Evolutionary conservation across 2,888 invertebrate species (phyloP).

Genomic region (Eilema griseolum): DNA sequence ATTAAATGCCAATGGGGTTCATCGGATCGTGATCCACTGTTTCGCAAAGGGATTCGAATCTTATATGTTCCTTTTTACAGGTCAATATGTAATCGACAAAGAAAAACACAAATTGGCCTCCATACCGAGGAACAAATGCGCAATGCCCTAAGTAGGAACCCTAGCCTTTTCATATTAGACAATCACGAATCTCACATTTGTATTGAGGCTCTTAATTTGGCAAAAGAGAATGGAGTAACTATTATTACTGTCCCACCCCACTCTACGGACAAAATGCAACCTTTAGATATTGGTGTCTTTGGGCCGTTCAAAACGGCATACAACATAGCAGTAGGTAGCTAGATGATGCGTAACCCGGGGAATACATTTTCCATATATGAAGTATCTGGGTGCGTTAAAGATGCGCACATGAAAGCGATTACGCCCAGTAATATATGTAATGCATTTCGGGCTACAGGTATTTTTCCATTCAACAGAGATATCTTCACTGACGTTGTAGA

Average conservation of each 20-base stretch:
- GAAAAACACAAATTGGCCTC: no score
- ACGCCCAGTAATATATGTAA: slow-evolving; percentile 60
- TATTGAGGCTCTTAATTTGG: slow-evolving; percentile 60
- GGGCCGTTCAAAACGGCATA: slow-evolving; percentile 53
- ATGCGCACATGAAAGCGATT: slow-evolving; percentile 58
- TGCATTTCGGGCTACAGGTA: slow-evolving; percentile 61
- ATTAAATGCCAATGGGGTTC: slow-evolving; percentile 10
- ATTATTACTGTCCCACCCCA: slow-evolving; percentile 69
- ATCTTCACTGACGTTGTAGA: slow-evolving; percentile 22
- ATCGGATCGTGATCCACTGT: slow-evolving; percentile 19
- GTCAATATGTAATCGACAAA: background rate
- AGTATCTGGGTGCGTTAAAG: slow-evolving; percentile 60
- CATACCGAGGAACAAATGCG: no score
- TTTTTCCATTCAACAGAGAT: slow-evolving; percentile 43
- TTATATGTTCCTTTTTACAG: slow-evolving; percentile 8
- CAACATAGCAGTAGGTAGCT: slow-evolving; percentile 51
- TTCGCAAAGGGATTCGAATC: slow-evolving; percentile 7
- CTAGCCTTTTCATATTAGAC: slow-evolving; percentile 55
- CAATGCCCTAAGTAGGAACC: slow-evolving; percentile 51
- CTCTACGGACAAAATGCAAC: slow-evolving; percentile 67
- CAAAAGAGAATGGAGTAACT: slow-evolving; percentile 63
- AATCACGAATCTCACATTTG: slow-evolving; percentile 77
- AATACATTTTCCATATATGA: slow-evolving; percentile 69
- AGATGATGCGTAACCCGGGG: slow-evolving; percentile 65
- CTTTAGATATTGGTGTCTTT: slow-evolving; percentile 48